phyloP scores from a whole-genome alignment of 2,888 invertebrate genomes.

The Pachliopta kotzebuea region DNA sequence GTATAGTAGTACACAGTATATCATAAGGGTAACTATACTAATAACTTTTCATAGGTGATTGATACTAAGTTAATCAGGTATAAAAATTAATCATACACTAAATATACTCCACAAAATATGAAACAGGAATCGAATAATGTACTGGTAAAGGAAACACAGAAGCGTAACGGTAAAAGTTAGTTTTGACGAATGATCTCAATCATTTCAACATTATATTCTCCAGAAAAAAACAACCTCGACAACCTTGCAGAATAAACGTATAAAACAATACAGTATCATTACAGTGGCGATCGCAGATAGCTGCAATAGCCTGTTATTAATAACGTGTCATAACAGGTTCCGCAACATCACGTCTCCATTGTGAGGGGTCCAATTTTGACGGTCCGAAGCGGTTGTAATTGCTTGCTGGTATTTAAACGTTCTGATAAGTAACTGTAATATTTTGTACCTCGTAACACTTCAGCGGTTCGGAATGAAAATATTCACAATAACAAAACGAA shows the following conservation, averaged over 20 bases:
- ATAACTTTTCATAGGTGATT: too few relatives aligned
- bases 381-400: slow-evolving; percentile 8
- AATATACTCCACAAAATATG: too few relatives aligned
- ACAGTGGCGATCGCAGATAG: slow-evolving; percentile 4
- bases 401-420: slow-evolving; percentile 7
- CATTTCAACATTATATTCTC: neutral
- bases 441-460: too few relatives aligned
- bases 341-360: slow-evolving; percentile 2
- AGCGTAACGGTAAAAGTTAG: neutral
- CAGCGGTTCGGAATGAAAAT: too few relatives aligned
- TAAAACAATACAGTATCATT: slow-evolving; percentile 10
- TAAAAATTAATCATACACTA: too few relatives aligned
- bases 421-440: slow-evolving; percentile 13
- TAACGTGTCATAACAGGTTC: neutral
- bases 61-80: too few relatives aligned
- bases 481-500: too few relatives aligned
- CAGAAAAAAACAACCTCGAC: neutral
- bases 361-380: slow-evolving; percentile 14
- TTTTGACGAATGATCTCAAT: neutral
- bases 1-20: too few relatives aligned
- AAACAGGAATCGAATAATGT: too few relatives aligned
- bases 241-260: neutral
- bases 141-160: too few relatives aligned
- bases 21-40: too few relatives aligned
- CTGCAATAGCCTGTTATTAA: slow-evolving; percentile 6